These are phyloP conservation scores for Hestina assimilis DNA, from an alignment of 1,140 invertebrate genomes.

Conservation along the genomic window DNA sequence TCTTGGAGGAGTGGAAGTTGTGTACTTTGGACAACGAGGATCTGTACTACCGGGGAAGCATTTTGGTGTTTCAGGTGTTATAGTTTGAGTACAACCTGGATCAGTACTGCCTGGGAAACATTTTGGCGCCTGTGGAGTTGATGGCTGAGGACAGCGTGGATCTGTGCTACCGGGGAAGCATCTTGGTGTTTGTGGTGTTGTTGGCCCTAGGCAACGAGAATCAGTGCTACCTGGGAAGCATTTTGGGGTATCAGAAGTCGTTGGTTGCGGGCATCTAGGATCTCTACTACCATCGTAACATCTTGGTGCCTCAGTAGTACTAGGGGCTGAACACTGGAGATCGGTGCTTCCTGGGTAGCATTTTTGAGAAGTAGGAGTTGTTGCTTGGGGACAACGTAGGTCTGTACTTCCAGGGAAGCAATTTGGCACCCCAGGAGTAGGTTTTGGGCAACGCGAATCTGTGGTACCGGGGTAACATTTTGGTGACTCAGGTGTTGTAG, in stretches of 20 bases:
- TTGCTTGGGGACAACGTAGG: slow-evolving; percentile 57
- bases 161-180: slow-evolving; percentile 31
- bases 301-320: slow-evolving; percentile 28
- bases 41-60: slow-evolving; percentile 64
- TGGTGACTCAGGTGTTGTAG: slow-evolving; percentile 40
- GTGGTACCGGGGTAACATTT: slow-evolving; percentile 70
- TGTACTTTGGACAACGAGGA: slow-evolving; percentile 43
- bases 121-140: slow-evolving; percentile 26
- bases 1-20: background rate
- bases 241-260: background rate
- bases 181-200: background rate
- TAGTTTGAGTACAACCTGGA: slow-evolving; percentile 38
- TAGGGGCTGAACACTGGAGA: slow-evolving; percentile 36
- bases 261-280: slow-evolving; percentile 46
- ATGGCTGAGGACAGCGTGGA: slow-evolving; percentile 50
- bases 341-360: slow-evolving; percentile 64
- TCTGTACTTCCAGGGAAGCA: slow-evolving; percentile 34
- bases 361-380: slow-evolving; percentile 27
- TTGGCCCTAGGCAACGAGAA: background rate
- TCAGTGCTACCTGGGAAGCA: background rate
- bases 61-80: background rate
- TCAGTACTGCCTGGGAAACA: slow-evolving; percentile 63
- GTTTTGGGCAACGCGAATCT: slow-evolving; percentile 47
- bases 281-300: slow-evolving; percentile 63
- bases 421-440: slow-evolving; percentile 19